Percentiles rank a stretch among this genome's conserved stretches.
These are phyloP conservation scores for Melitaea cinxia DNA, from an alignment of 1,140 invertebrate species.

Conservation along the genomic window DNA sequence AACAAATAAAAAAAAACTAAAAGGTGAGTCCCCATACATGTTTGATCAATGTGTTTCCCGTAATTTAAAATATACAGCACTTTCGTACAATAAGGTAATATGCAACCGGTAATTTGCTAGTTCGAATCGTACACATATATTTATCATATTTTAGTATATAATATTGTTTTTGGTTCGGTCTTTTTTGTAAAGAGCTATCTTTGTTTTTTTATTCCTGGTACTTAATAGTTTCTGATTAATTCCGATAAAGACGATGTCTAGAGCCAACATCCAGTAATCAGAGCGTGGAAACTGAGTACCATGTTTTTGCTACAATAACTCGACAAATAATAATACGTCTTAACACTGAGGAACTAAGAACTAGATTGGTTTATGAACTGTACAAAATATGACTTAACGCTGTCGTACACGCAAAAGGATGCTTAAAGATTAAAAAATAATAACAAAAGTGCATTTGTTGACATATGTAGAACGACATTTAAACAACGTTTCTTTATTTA, in stretches of 20 bases:
- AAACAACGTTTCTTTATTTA: constrained; percentile 2
- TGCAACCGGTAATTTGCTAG: too few species aligned
- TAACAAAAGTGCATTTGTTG: constrained; percentile 16
- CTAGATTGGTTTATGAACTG: constrained; percentile 16
- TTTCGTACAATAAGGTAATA: too few species aligned
- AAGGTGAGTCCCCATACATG: too few species aligned
- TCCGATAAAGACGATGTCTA: constrained; percentile 77
- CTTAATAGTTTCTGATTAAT: constrained; percentile 67
- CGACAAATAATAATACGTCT: constrained; percentile 47
- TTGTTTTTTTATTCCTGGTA: constrained; percentile 10
- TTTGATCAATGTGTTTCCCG: too few species aligned
- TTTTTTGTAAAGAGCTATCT: constrained; percentile 1
- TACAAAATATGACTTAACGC: constrained; percentile 48
- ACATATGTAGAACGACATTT: constrained; percentile 11
- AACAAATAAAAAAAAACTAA: too few species aligned
- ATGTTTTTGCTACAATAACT: constrained; percentile 55
- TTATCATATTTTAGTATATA: too few species aligned
- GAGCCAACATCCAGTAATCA: constrained; percentile 81
- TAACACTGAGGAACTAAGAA: constrained; percentile 25
- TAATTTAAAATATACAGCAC: too few species aligned
- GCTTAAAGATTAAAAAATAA: constrained; percentile 24
- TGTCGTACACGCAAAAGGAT: constrained; percentile 58
- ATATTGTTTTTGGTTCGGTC: neutral
- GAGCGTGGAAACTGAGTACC: constrained; percentile 79
- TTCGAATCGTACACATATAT: too few species aligned